Conservation (phyloP, 2,113 vertebrate genomes). For the Alligator mississippiensis region DNA sequence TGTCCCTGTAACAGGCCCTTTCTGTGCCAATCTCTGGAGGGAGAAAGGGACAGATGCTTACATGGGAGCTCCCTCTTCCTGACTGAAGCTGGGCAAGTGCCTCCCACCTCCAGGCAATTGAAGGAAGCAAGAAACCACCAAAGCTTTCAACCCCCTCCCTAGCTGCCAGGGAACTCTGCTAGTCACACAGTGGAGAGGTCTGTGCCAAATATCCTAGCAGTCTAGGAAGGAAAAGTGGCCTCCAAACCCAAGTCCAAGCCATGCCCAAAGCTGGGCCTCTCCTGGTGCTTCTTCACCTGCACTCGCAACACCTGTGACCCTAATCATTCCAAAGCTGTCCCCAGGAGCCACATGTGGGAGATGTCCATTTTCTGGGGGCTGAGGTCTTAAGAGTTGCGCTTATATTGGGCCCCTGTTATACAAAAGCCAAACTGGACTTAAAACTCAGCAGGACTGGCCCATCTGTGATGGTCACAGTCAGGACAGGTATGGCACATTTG, state of each 20-base stretch:
- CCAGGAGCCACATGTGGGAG: background rate
- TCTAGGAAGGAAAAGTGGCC: background rate
- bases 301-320: background rate
- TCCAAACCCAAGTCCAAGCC: background rate
- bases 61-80: background rate
- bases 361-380: background rate
- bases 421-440: background rate
- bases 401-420: background rate
- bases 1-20: slow-evolving; percentile 95
- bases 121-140: background rate
- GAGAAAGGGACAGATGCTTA: background rate
- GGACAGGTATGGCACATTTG: rapidly evolving
- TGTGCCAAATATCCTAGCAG: background rate
- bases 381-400: background rate
- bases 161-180: background rate
- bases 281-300: background rate
- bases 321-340: background rate
- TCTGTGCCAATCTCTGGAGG: slow-evolving; percentile 93
- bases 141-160: rapidly evolving
- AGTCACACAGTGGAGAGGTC: background rate
- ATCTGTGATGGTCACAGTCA: rapidly evolving
- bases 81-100: rapidly evolving
- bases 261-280: background rate
- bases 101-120: background rate
- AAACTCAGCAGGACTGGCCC: background rate